Percentiles rank a stretch among this genome's conserved stretches.
Conservation (phyloP, 2,113 vertebrate species). For the Sturnira hondurensis region DNA sequence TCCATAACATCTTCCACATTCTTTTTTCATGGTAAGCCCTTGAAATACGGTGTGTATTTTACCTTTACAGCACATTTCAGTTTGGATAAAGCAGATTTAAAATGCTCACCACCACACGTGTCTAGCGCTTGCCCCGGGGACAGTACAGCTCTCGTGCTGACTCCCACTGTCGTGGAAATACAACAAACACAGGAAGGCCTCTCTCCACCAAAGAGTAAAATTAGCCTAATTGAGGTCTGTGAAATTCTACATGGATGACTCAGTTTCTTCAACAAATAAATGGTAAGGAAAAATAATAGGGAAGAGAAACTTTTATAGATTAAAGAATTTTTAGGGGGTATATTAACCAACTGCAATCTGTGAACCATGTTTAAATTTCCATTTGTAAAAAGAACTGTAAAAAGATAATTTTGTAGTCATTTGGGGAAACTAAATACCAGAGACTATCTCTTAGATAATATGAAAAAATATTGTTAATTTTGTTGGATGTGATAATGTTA, state of each 20-base stretch:
- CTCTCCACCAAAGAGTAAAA: background rate
- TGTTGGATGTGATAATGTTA: background rate
- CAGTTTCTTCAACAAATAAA: background rate
- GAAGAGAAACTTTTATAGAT: background rate
- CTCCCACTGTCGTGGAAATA: background rate
- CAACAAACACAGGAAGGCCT: background rate
- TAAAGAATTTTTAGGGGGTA: background rate
- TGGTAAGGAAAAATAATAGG: background rate
- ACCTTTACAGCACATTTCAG: background rate
- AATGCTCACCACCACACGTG: background rate
- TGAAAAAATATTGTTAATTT: background rate
- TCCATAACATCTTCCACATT: background rate
- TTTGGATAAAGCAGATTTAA: background rate
- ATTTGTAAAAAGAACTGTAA: background rate
- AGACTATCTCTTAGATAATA: background rate
- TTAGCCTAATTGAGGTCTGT: background rate
- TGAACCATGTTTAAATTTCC: background rate
- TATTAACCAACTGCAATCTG: background rate
- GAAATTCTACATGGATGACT: background rate
- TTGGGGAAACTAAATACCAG: background rate
- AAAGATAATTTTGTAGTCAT: background rate
- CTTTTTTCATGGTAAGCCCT: background rate
- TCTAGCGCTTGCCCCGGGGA: background rate
- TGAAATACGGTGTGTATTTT: background rate
- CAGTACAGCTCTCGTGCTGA: background rate